Base-by-base conservation (phyloP, 2,888 invertebrate genomes). In the Troilus luridus region DNA sequence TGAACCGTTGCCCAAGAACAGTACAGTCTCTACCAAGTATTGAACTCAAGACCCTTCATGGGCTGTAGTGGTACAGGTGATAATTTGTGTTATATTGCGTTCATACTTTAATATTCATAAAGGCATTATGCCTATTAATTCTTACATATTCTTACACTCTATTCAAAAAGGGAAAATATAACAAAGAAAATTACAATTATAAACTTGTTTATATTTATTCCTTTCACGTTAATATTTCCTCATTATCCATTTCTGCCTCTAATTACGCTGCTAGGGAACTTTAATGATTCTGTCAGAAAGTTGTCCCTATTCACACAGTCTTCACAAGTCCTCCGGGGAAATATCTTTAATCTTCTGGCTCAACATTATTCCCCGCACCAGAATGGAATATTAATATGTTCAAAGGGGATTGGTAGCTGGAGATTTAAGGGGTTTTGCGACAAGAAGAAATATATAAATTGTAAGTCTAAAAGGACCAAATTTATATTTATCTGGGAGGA, bases 211-310 rank as follows among this genome's bases (percentile, higher is more conserved):
- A 17, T 27, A 17, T 77, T 77, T 77, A 77, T 77, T 41, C 72
- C 9, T 41, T 77, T 77, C 27, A 77, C 17, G 72, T 77, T 77
- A 77, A 77, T 41, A 77, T 77, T 41, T 41, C 17, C 72, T 77
- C 72, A 77, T 77, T 77, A 77, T 77, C 27, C 72, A 41, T 77
- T 41, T 77, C 72, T 77, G 41, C 7, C 9, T 19, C 72, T 77
- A 77, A 77, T 77, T 77, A 77, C 19, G 72, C 27, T 77, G 19
- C 17, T 1, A 77, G 72, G 72, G 17, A 41, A 77, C 27, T 77
- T 77, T 77, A 77, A 77, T 77, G 27, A 77, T 77, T 7, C 72
- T 77, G 72, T 77, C 72, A 41, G 72, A 77, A 77, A 77, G 72
- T 77, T 77, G 17, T 41, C 8, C 14, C 72, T 77, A 77, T 77